phyloP scores from a whole-genome alignment of 1,140 invertebrate genomes.

The Hycleus cichorii region DNA sequence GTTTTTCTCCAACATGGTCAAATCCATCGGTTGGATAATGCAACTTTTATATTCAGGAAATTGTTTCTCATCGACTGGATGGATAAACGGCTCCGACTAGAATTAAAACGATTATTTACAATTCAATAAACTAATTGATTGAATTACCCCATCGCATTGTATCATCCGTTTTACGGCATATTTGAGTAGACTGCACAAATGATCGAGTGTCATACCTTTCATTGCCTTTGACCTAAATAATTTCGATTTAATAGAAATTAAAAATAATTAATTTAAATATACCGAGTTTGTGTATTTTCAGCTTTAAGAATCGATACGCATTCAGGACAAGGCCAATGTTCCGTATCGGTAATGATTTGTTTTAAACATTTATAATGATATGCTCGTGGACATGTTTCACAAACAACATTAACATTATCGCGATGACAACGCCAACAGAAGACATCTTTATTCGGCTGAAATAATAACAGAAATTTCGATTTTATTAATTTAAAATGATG shows the following conservation, averaged over 20 bases:
- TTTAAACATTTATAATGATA: conserved; percentile 74
- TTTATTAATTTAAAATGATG: background rate
- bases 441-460: conserved; percentile 51
- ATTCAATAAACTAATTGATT: conserved; percentile 1
- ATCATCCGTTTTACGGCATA: conserved; percentile 68
- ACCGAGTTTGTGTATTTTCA: conserved; percentile 60
- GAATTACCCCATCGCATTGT: conserved; percentile 59
- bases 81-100: conserved; percentile 64
- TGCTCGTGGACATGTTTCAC: conserved; percentile 76
- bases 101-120: conserved; percentile 21
- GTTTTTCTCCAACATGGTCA: conserved; percentile 67
- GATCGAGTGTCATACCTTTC: conserved; percentile 62
- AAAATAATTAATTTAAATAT: conserved; percentile 1
- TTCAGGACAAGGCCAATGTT: conserved; percentile 81
- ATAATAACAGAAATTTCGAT: background rate
- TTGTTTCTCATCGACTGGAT: conserved; percentile 58
- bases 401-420: conserved; percentile 56
- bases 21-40: conserved; percentile 79
- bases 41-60: conserved; percentile 72
- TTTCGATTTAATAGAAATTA: conserved; percentile 2
- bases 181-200: conserved; percentile 66
- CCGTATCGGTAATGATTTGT: conserved; percentile 45
- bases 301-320: conserved; percentile 72
- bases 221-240: conserved; percentile 57
- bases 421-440: conserved; percentile 87